Evolutionary conservation across 1,140 invertebrate species (phyloP), one percentile per base, ranked within the genome.

Genomic region (Panagrolaimus sp.): DNA sequence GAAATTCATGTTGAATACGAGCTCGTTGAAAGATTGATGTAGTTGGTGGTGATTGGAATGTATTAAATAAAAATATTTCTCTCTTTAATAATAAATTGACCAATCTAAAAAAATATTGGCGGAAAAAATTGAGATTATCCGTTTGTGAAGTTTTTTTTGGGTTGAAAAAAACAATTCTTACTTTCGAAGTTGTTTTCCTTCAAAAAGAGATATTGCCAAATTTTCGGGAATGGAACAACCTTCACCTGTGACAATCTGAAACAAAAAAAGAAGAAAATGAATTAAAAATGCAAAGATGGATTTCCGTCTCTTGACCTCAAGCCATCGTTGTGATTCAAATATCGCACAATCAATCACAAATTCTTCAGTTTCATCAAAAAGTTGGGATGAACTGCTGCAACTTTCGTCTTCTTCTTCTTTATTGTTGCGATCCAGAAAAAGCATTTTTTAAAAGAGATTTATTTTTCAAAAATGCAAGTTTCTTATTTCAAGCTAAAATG

Each of bases 211-310:
- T 28, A 4, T 58, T 2, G 52, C 14, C 14, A 58, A 28, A 58
- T 58, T 28, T 21, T 58, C 52, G 15, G 21, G 10, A 28, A 12
- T 28, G 52, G 14, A 28, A 58, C 28, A 26, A 58, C 21, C 21
- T 58, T 58, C 52, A 58, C 52, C 52, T 28, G 52, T 58, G 28
- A 58, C 21, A 26, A 26, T 28, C 52, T 58, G 28, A 58, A 58
- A 58, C 1, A 3, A 38, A 38, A 38, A 38, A 38, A n/a, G n/a
- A n/a, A n/a, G n/a, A 38, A 38, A 4, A 38, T 38, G 32, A 38
- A 38, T 38, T 38, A 38, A 38, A 38, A 38, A 38, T 38, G 32
- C 7, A 38, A 38, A 38, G 32, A 38, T 38, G 32, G 32, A 38
- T 38, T 38, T 38, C 32, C 32, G 32, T 38, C 32, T 26, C 12